Percentiles rank a stretch among this genome's conserved stretches.
Evolutionary conservation across 1,140 invertebrate species (phyloP).

Genomic region (Pseudobourletiella spinata): DNA sequence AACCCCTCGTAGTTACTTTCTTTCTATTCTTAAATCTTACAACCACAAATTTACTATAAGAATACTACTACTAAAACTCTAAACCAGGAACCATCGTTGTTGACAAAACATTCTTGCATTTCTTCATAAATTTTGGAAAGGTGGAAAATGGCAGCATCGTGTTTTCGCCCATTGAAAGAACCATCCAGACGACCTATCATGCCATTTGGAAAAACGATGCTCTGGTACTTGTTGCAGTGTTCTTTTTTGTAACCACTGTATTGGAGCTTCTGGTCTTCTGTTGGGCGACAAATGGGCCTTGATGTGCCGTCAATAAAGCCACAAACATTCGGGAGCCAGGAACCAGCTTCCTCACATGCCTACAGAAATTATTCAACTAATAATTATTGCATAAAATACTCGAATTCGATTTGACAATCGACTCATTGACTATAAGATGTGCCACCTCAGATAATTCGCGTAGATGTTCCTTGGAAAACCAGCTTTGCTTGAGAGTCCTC

Average conservation of each 20-base stretch:
- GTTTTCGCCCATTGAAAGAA: conserved; percentile 9
- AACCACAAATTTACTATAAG: no score
- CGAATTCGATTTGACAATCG: not conserved
- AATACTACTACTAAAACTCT: no score
- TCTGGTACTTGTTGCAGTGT: conserved; percentile 17
- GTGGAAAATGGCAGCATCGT: conserved; percentile 14
- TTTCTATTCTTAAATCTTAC: no score
- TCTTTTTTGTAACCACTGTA: conserved; percentile 22
- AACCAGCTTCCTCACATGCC: not conserved
- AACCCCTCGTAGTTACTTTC: not conserved
- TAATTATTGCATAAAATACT: no score
- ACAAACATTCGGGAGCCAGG: not conserved
- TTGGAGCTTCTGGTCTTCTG: not conserved
- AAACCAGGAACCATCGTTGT: conserved; percentile 2
- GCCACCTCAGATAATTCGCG: not conserved
- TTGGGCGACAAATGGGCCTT: conserved; percentile 16
- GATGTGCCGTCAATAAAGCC: conserved; percentile 21
- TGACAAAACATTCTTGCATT: conserved; percentile 39
- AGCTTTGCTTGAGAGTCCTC: not conserved
- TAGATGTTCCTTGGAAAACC: not conserved
- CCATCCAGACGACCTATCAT: conserved; percentile 20
- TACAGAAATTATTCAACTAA: not conserved
- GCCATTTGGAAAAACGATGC: conserved; percentile 18
- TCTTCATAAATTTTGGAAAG: not conserved
- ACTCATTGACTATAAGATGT: not conserved